Conservation (phyloP, 2,888 invertebrate species). For the Resseliella maxima region DNA sequence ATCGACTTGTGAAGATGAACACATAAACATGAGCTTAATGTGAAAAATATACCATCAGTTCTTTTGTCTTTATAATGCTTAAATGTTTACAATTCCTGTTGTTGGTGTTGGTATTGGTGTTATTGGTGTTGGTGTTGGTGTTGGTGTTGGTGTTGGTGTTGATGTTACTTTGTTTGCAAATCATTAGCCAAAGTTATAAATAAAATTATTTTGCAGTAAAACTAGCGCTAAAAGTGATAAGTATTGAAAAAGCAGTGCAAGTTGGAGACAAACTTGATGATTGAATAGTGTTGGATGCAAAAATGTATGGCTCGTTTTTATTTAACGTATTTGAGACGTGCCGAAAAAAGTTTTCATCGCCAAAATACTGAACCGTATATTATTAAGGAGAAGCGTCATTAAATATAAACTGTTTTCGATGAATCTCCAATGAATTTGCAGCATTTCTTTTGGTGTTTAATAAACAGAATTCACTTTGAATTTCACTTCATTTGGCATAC, state of each 20-base stretch:
- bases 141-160: not conserved
- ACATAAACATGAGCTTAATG: constrained; percentile 10
- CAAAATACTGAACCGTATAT: not conserved
- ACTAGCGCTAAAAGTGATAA: not conserved
- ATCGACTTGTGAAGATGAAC: not conserved
- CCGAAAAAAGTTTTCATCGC: not conserved
- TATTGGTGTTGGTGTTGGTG: too few species aligned
- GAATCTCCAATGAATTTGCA: not conserved
- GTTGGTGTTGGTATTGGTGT: not conserved
- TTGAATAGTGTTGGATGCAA: constrained; percentile 13
- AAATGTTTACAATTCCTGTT: not conserved
- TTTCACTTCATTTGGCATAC: not conserved
- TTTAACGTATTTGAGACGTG: not conserved
- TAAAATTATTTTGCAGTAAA: not conserved
- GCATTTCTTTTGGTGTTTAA: not conserved
- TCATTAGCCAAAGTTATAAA: constrained; percentile 11
- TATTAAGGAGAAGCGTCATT: not conserved
- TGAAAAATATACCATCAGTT: not conserved
- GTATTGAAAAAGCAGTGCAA: not conserved
- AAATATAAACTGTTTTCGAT: not conserved
- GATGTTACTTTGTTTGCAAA: constrained; percentile 34
- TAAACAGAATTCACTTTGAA: constrained; percentile 4
- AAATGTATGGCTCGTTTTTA: not conserved
- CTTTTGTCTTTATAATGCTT: not conserved
- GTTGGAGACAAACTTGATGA: not conserved